phyloP scores from a whole-genome alignment of 2,888 invertebrate genomes.

The Pogonocherus hispidulus region DNA sequence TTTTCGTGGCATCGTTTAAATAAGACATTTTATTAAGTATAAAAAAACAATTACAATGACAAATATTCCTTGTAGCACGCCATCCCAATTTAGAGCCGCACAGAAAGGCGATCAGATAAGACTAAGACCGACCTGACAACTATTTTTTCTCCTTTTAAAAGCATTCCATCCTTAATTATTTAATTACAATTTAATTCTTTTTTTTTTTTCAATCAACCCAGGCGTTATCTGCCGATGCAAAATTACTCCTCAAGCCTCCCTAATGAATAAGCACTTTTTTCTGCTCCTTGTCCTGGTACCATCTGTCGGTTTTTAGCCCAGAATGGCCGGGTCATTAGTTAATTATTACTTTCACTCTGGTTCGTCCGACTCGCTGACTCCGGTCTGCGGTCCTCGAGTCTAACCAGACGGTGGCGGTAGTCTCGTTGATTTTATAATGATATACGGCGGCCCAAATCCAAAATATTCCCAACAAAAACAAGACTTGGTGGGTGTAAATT shows the following conservation, averaged over 20 bases:
- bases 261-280: constrained; percentile 20
- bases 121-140: not conserved
- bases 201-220: not conserved
- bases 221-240: not conserved
- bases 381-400: not conserved
- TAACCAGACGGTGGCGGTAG: not conserved
- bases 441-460: constrained; percentile 1
- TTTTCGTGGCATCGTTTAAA: too few species aligned
- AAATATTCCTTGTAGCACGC: not conserved
- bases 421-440: not conserved
- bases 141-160: not conserved
- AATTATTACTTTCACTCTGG: constrained; percentile 35
- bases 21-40: too few species aligned
- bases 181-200: not conserved
- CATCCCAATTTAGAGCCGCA: not conserved
- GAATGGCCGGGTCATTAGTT: constrained; percentile 33
- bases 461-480: too few species aligned
- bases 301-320: constrained; percentile 7
- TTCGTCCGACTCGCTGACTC: constrained; percentile 20
- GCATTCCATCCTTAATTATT: not conserved
- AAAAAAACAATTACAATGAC: too few species aligned
- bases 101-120: not conserved
- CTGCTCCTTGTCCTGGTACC: not conserved
- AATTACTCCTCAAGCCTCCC: not conserved
- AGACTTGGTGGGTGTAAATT: too few species aligned